Percentiles rank a stretch among this genome's conserved stretches.
Conservation (phyloP, 2,113 vertebrate genomes). For the Chamaea fasciata region DNA sequence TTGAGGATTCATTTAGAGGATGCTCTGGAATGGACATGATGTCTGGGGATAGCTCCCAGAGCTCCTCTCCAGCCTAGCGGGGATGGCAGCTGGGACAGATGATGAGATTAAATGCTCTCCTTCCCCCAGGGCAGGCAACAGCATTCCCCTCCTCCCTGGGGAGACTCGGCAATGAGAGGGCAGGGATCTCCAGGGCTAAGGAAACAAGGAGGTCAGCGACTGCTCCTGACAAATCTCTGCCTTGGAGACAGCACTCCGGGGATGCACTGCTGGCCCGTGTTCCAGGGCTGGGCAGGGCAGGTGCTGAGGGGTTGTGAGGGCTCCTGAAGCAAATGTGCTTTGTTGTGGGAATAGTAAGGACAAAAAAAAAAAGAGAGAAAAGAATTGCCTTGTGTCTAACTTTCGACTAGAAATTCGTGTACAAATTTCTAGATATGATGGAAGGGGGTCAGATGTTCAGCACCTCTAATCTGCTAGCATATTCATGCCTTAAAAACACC, state of each 20-base stretch:
- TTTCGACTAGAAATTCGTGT: background rate
- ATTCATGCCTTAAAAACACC: background rate
- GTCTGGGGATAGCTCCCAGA: background rate
- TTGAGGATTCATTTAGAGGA: conserved; percentile 1
- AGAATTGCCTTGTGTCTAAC: background rate
- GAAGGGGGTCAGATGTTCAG: background rate
- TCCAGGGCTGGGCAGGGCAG: background rate
- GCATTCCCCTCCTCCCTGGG: background rate
- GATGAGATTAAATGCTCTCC: conserved; percentile 23
- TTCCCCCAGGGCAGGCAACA: background rate
- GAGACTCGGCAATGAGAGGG: background rate
- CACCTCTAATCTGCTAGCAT: background rate
- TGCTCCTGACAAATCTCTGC: background rate
- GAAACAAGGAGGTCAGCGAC: background rate
- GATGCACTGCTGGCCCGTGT: background rate
- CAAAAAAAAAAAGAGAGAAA: background rate
- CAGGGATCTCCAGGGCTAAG: background rate
- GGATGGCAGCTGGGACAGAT: conserved; percentile 14
- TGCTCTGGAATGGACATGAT: background rate
- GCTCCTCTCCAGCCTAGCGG: background rate
- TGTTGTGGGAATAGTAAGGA: background rate
- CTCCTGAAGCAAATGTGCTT: background rate
- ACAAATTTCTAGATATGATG: background rate
- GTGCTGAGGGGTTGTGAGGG: background rate
- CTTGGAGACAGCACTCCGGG: background rate